Evolutionary conservation across 1,140 invertebrate species (phyloP).

Genomic region (Brachionus plicatilis): DNA sequence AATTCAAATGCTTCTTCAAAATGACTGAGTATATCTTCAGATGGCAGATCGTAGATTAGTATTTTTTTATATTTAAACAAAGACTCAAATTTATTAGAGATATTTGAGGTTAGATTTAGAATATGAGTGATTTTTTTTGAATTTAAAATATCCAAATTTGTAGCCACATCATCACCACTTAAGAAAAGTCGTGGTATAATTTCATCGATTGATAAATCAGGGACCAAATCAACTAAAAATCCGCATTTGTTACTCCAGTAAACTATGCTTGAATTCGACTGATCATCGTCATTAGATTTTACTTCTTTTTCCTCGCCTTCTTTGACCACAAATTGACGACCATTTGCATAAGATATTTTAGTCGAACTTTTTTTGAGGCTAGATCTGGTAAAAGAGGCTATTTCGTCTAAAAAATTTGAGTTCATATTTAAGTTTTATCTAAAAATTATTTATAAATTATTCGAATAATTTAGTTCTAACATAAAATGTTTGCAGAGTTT

Average conservation of each 20-base stretch:
- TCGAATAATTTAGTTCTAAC: not conserved
- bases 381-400: not conserved
- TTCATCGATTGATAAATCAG: not conserved
- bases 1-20: constrained; percentile 1
- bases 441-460: not conserved
- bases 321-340: not conserved
- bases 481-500: not conserved
- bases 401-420: not conserved
- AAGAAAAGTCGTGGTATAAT: not conserved
- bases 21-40: not conserved
- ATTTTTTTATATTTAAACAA: not conserved
- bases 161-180: constrained; percentile 6
- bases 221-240: constrained; percentile 7
- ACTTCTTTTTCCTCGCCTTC: not conserved
- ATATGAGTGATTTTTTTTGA: constrained; percentile 24
- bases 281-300: not conserved
- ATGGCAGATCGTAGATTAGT: not conserved
- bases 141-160: not conserved
- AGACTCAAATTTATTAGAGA: not conserved
- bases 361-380: not conserved
- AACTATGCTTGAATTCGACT: not conserved
- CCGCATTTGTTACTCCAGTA: constrained; percentile 22
- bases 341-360: not conserved
- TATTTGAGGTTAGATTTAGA: not conserved
- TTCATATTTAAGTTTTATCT: not conserved